Percentiles rank a stretch among this genome's conserved stretches.
phyloP scores from a whole-genome alignment of 2,888 invertebrate genomes.

The Sacculina carcini region DNA sequence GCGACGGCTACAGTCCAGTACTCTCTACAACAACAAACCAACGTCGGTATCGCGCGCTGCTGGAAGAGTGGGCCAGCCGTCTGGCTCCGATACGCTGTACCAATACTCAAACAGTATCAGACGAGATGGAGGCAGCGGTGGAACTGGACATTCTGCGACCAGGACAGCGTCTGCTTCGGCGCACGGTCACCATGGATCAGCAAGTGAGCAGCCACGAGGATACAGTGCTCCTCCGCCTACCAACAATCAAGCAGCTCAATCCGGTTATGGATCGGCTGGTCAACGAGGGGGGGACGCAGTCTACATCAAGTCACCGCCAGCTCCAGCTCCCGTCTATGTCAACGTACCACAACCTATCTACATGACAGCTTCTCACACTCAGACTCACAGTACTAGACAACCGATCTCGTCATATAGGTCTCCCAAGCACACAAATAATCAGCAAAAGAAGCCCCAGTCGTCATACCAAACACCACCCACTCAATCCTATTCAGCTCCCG shows the following conservation, averaged over 20 bases:
- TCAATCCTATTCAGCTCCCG: no score
- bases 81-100: background rate
- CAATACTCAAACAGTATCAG: no score
- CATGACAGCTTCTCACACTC: slow-evolving; percentile 6
- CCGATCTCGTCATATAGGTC: slow-evolving; percentile 6
- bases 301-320: slow-evolving; percentile 14
- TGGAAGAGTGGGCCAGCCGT: no score
- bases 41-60: no score
- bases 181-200: background rate
- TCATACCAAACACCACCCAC: slow-evolving; percentile 8
- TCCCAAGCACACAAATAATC: slow-evolving; percentile 8
- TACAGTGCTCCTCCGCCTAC: background rate
- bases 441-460: background rate
- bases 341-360: slow-evolving; percentile 14
- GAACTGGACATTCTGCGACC: background rate
- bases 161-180: slow-evolving; percentile 1
- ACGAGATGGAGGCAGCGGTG: no score
- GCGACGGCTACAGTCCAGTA: no score
- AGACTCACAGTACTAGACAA: background rate
- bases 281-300: slow-evolving; percentile 10
- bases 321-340: slow-evolving; percentile 14
- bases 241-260: background rate
- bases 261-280: slow-evolving; percentile 5
- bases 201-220: background rate
- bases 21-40: no score